Conservation (phyloP, 2,888 invertebrate genomes). For the Lumbricus terrestris region DNA sequence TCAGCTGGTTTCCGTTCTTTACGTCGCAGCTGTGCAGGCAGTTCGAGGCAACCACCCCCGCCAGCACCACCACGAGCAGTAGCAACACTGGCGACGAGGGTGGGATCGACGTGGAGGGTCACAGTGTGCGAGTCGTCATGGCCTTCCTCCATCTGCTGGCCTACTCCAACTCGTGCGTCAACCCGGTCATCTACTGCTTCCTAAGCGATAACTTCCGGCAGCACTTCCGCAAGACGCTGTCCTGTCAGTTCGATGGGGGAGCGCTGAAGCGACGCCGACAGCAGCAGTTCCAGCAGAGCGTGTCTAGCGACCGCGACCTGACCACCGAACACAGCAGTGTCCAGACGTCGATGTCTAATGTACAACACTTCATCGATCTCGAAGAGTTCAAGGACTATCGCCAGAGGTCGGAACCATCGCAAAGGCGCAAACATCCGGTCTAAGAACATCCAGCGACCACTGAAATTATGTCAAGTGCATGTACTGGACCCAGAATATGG, state of each 20-base stretch:
- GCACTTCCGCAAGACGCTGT: conserved; percentile 36
- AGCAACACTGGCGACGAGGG: neutral
- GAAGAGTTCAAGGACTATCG: neutral
- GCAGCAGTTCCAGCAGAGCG: neutral
- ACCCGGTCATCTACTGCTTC: conserved; percentile 52
- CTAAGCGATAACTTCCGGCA: conserved; percentile 48
- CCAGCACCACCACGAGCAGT: no score
- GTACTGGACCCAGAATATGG: neutral
- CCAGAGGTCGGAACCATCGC: neutral
- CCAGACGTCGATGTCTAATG: neutral
- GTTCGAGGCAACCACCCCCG: neutral
- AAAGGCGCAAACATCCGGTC: neutral
- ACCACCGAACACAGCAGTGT: neutral
- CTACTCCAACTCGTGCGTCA: conserved; percentile 48
- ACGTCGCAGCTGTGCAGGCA: conserved; percentile 26
- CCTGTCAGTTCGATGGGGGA: neutral
- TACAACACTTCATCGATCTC: conserved; percentile 10
- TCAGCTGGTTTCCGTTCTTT: conserved; percentile 51
- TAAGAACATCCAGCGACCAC: neutral
- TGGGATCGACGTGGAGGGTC: neutral
- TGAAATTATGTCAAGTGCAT: no score
- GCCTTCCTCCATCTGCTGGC: conserved; percentile 48
- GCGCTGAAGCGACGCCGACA: neutral
- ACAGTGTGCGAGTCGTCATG: conserved; percentile 36
- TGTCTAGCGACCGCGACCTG: conserved; percentile 6